Percentiles rank a stretch among this genome's conserved stretches.
phyloP scores from a whole-genome alignment of 2,113 vertebrate species.

The Chiloscyllium plagiosum region DNA sequence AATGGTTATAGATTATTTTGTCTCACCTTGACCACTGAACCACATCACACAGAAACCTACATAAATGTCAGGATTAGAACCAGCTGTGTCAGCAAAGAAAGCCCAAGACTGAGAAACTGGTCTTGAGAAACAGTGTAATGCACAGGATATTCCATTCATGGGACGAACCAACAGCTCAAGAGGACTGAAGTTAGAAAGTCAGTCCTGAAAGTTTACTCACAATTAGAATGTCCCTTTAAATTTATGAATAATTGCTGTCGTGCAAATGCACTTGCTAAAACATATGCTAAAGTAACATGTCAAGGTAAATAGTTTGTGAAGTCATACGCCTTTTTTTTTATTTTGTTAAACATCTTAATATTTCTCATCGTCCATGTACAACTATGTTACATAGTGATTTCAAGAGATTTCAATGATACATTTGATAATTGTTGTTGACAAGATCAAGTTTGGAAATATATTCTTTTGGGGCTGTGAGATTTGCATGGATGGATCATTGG shows the following conservation, averaged over 20 bases:
- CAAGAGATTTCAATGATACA: background rate
- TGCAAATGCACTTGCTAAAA: background rate
- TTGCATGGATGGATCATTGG: background rate
- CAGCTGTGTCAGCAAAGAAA: constrained; percentile 29
- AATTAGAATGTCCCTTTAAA: background rate
- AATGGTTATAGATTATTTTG: constrained; percentile 1
- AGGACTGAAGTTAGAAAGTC: background rate
- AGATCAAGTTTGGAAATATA: background rate
- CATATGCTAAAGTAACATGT: background rate
- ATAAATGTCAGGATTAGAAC: background rate
- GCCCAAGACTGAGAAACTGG: background rate
- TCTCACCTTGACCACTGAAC: constrained; percentile 17
- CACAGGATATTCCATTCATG: background rate
- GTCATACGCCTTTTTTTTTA: background rate
- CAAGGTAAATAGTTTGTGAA: background rate
- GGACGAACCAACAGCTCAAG: background rate
- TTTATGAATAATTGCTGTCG: background rate
- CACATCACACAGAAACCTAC: background rate
- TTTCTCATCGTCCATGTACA: background rate
- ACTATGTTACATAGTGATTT: background rate
- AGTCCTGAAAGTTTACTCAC: background rate
- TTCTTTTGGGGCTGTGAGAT: background rate
- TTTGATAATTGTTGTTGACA: background rate
- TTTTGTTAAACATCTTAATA: background rate
- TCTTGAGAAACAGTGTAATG: background rate